Base-by-base conservation (phyloP, 2,113 vertebrate species). In the Aspidoscelis tigris region DNA sequence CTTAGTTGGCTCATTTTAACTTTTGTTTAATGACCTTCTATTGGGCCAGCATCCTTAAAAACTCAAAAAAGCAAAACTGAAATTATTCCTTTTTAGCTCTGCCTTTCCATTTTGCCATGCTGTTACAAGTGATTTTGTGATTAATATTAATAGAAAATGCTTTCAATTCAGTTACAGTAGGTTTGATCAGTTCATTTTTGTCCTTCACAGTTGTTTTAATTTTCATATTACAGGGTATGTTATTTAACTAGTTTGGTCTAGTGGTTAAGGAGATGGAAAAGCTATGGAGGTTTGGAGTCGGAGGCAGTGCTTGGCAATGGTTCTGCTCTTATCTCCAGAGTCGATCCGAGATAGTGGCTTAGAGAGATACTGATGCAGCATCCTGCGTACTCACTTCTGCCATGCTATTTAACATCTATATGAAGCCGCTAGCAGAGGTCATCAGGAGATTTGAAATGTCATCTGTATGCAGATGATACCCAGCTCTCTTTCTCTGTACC, bases 131-230 rank as follows among this genome's bases (percentile, higher is more conserved):
- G 68, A 22, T 41, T 76, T 83, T 84, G 47, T 71, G 75, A 70
- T 74, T n/a, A 41, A 87, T 50, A 76, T 74, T n/a, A 41, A 87
- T 50, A 76, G 86, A 78, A 77, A 86, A 78, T 91, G 76, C 74
- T 68, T 84, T 47, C 87, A 90, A 80, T 53, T 84, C 53, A 87
- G 70, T 90, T 89, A 47, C 80, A 89, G 21, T 84, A 81, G 82
- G 86, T 86, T 64, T 16, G 16, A 73, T 83, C 75, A 65, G 9
- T 84, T 83, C 80, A 65, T 84, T 89, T 80, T 68, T 88, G 82
- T 72, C 90, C 2, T 89, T 58, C 58, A 50, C 85, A 86, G 65
- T 76, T 84, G 87, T 88, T 88, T 80, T 83, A 80, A 71, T 65
- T 61, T 89, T 7, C 24, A 61, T 71, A 76, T 76, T 77, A 33